Evolutionary conservation across 2,888 invertebrate species (phyloP), one percentile per base, ranked within the genome.

Genomic region (Chaitophorus viminalis): DNA sequence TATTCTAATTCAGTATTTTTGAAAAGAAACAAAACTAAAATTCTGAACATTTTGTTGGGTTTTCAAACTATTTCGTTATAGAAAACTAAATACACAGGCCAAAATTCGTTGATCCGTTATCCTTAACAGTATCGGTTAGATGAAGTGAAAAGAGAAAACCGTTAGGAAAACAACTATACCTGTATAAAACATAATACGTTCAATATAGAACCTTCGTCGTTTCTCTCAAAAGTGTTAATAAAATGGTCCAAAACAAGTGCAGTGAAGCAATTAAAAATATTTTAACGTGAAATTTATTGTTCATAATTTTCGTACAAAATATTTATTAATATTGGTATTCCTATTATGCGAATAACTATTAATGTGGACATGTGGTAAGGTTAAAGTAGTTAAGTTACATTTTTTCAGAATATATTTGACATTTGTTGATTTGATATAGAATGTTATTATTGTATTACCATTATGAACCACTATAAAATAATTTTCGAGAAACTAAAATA

Each of bases 81-180:
- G 46, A 46, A 46, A 82, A 70, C 31, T 8, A 82, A 74, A 54
- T 36, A 29, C 52, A 31, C 17, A 21, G 9, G 25, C 25, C 25
- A 25, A 52, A 82, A 75, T 83, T 60, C 74, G 74, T 60, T 83
- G 33, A 75, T 65, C 76, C 76, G 65, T 84, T 75, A 74, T 74
- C 29, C 1, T 60, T 18, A 60, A 75, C 29, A 54, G n/a, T 39
- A 25, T 82, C 21, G 6, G 18, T 33, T 21, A 29, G 36, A 36
- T 25, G 46, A 76, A 84, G 84, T n/a, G 84, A 84, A 84, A 84
- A 76, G 76, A 84, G 84, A 84, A 84, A 84, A 75, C 39, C 8
- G 76, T 76, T 46, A 29, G 39, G 29, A 39, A 79, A 79, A 72
- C 54, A 83, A 74, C 29, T 29, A 39, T 31, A 21, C 14, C 25